Evolutionary conservation across 2,888 invertebrate species (phyloP), one percentile per base, ranked within the genome.

Genomic region (Diarsia mendica): DNA sequence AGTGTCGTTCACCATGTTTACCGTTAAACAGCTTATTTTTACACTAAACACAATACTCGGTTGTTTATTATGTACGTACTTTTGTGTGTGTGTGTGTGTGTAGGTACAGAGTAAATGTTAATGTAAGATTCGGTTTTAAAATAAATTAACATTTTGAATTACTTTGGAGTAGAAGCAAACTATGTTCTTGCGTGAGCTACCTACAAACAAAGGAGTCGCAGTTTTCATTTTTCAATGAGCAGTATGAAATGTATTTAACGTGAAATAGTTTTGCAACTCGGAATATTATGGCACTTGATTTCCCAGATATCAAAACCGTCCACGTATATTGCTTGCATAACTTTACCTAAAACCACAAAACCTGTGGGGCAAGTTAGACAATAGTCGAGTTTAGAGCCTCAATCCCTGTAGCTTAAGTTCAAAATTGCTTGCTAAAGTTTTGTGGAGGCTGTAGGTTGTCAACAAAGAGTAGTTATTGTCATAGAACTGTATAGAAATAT

Each of bases 1-100:
- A 70, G 76, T 84, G 86, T 84, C 84, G 81, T 82, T 63, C 72
- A 75, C 77, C 70, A 85, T 82, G 82, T 92, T 91, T 92, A 92
- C 90, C 89, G 92, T 91, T 92, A 79, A 72, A 85, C 87, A 78
- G 87, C 83, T 91, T 91, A 89, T 91, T 92, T 91, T 92, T 91
- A 90, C 87, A 88, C 85, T 88, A 84, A 81, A 90, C 88, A 92
- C 86, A 91, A 91, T 88, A 90, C 85, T 87, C 84, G 81, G 79
- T 89, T 89, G 88, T 91, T 82, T 75, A 58, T 80, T 67, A 48
- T 74, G 53, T 67, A 48, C 70, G 53, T 82, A 87, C 84, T 90
- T 87, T 91, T 91, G n/a, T n/a, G n/a, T 28, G 28, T 28, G 2
- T 90, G 85, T 75, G 39, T 69, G 44, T 46, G 76, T 85, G 80